Evolutionary conservation across 2,113 vertebrate species (phyloP).

Genomic region (Cranoglanis bouderius): DNA sequence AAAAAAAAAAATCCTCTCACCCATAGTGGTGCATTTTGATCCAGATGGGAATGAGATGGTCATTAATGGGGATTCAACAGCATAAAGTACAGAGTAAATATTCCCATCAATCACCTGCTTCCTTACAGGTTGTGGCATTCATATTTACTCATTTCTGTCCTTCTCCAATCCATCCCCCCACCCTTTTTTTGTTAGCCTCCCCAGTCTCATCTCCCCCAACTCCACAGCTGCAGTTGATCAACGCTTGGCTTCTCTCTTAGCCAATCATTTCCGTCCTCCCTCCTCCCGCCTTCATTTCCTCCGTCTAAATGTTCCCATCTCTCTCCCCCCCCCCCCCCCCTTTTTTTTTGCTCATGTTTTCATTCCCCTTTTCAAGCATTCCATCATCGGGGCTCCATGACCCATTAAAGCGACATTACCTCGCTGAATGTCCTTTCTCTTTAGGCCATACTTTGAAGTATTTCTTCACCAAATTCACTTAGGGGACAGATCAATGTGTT

Average conservation of each 20-base stretch:
- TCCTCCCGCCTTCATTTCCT: slow-evolving; percentile 46
- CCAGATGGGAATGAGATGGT: slow-evolving; percentile 35
- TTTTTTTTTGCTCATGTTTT: slow-evolving; percentile 61
- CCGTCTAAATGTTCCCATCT: slow-evolving; percentile 41
- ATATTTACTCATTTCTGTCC: slow-evolving; percentile 40
- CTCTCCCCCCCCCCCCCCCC: slow-evolving; percentile 27
- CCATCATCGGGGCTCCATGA: background rate
- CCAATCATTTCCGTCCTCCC: slow-evolving; percentile 45
- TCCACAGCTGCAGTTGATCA: slow-evolving; percentile 55
- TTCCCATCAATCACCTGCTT: slow-evolving; percentile 26
- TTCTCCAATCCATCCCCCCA: slow-evolving; percentile 19
- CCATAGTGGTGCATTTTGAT: slow-evolving; percentile 24
- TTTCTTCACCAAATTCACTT: background rate
- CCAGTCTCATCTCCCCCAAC: slow-evolving; percentile 5
- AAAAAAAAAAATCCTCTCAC: slow-evolving; percentile 25
- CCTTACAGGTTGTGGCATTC: slow-evolving; percentile 35
- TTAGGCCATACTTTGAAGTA: background rate
- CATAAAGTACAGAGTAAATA: slow-evolving; percentile 35
- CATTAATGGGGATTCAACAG: slow-evolving; percentile 42
- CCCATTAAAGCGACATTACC: slow-evolving; percentile 39
- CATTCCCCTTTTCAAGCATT: slow-evolving; percentile 43
- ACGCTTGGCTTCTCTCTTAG: slow-evolving; percentile 32
- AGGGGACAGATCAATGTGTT: background rate
- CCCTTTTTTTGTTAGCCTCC: background rate
- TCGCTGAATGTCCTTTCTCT: background rate